These are phyloP conservation scores for Palythoa grandiflora DNA, from an alignment of 92 coral and sea anemone genomes.

Conservation along the genomic window DNA sequence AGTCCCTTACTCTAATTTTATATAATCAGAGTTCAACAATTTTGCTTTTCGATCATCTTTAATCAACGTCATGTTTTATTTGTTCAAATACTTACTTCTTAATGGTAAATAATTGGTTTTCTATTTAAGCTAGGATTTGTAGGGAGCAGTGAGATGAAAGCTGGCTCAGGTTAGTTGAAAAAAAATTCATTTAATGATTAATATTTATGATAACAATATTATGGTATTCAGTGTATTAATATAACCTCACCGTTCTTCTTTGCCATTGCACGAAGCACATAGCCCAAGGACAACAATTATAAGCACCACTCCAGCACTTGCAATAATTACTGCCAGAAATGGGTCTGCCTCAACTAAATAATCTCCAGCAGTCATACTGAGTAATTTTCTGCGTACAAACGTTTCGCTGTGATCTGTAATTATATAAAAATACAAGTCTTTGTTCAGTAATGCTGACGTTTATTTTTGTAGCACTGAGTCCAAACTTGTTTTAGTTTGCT, in stretches of 20 bases:
- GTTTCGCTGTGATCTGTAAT: background rate
- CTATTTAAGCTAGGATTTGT: too few relatives aligned
- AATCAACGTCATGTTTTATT: too few relatives aligned
- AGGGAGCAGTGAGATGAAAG: too few relatives aligned
- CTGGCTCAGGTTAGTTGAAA: too few relatives aligned
- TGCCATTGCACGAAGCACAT: conserved; percentile 14
- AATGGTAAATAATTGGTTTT: too few relatives aligned
- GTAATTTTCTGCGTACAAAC: conserved; percentile 13
- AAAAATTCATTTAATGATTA: too few relatives aligned
- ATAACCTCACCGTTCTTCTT: conserved; percentile 13
- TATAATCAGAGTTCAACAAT: too few relatives aligned
- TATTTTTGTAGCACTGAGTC: background rate
- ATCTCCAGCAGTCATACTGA: background rate
- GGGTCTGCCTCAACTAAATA: background rate
- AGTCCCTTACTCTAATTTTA: too few relatives aligned
- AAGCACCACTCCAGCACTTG: conserved; percentile 24
- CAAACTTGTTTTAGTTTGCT: background rate
- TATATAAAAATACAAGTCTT: background rate
- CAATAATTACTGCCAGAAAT: background rate
- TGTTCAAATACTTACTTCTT: too few relatives aligned
- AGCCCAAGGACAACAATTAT: conserved; percentile 9
- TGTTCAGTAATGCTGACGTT: background rate
- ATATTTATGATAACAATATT: too few relatives aligned
- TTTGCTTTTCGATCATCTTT: too few relatives aligned
- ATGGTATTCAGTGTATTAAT: too few relatives aligned